Evolutionary conservation across 2,888 invertebrate genomes (phyloP).

Genomic region (Dynastes grantii): DNA sequence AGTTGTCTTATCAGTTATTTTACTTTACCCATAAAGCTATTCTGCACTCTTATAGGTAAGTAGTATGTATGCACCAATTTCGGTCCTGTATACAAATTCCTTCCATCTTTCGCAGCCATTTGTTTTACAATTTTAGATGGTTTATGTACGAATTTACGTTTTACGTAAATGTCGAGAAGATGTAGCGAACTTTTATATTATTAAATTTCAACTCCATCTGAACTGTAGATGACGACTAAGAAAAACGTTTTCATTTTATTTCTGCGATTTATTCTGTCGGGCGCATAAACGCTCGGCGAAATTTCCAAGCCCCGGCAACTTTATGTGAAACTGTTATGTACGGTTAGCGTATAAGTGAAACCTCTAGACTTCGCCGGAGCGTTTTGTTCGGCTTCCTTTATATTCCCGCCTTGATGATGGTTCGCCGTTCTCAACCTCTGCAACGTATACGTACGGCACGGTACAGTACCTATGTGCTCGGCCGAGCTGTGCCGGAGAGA

Average conservation of each 20-base stretch:
- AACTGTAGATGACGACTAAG: conserved; percentile 25
- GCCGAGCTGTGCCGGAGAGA: conserved; percentile 45
- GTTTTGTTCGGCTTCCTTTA: conserved; percentile 50
- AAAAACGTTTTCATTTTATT: conserved; percentile 40
- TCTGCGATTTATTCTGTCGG: conserved; percentile 41
- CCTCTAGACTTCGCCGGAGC: conserved; percentile 37
- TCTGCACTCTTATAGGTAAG: too few relatives aligned
- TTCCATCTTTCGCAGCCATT: too few relatives aligned
- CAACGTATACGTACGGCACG: conserved; percentile 2
- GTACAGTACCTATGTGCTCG: conserved; percentile 31
- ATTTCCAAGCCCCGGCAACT: conserved; percentile 35
- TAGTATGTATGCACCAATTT: too few relatives aligned
- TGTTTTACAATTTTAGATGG: too few relatives aligned
- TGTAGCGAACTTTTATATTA: conserved; percentile 16
- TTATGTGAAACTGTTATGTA: conserved; percentile 43
- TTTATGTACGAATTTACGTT: too few relatives aligned
- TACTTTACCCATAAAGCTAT: too few relatives aligned
- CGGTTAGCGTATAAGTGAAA: conserved; percentile 42
- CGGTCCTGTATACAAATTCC: too few relatives aligned
- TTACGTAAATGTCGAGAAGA: not conserved
- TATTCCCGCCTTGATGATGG: conserved; percentile 26
- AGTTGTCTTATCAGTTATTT: too few relatives aligned
- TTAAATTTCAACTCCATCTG: conserved; percentile 20
- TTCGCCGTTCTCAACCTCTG: conserved; percentile 53
- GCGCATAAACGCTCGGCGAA: conserved; percentile 39